phyloP scores from a whole-genome alignment of 2,888 invertebrate genomes.

The Ypsolopha sequella region DNA sequence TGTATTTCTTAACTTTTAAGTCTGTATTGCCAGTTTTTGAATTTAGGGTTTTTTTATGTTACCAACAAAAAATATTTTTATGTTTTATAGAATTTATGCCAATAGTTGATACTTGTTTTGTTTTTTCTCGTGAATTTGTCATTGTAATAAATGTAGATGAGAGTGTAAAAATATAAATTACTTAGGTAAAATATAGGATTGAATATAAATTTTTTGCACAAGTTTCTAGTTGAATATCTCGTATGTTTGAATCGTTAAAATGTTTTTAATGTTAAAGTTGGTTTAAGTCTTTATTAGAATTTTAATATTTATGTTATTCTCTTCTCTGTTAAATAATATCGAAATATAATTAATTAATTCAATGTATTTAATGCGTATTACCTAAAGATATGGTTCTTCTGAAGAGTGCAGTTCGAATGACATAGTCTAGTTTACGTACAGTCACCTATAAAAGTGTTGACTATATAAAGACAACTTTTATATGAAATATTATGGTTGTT shows the following conservation, averaged over 20 bases:
- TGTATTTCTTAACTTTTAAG: not conserved
- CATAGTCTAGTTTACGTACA: too few species aligned
- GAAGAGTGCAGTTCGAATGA: too few species aligned
- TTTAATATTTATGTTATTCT: not conserved
- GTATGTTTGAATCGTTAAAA: not conserved
- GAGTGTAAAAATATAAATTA: not conserved
- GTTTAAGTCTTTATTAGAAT: not conserved
- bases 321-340: not conserved
- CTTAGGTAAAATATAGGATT: not conserved
- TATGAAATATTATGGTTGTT: too few species aligned
- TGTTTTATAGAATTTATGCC: not conserved
- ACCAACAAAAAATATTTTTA: not conserved
- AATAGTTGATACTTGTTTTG: not conserved
- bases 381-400: too few species aligned
- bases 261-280: too few species aligned
- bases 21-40: not conserved
- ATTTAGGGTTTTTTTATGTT: not conserved
- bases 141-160: not conserved
- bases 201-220: not conserved
- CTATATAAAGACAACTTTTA: too few species aligned
- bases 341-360: not conserved
- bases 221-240: not conserved
- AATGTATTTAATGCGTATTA: not conserved
- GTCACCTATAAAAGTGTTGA: too few species aligned
- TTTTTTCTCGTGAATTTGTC: not conserved